Evolutionary conservation across 2,113 vertebrate species (phyloP), one percentile per base, ranked within the genome.

Genomic region (Grallaria varia): DNA sequence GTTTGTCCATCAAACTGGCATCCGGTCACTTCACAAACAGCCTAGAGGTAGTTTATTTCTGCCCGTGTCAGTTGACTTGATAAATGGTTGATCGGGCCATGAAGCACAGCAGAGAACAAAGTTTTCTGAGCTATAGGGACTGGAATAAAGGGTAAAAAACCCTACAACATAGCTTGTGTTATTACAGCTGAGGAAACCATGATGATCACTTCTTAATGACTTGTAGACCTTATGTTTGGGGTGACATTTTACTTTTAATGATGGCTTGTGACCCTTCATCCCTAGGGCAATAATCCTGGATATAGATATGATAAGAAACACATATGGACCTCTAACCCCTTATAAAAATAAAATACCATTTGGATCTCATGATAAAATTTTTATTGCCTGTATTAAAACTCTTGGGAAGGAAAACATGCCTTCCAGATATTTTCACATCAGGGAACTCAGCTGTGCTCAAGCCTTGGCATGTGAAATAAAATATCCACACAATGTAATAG

Each of bases 401-500:
- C 67, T 71, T 67, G 56, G 55, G 44, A 93, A 91, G 28, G 52
- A 84, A 96, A 97, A 86, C 31, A 71, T 82, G 75, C 58, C 78
- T 96, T 94, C 86, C 72, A 90, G 83, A 84, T 86, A 37, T 67
- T 91, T 91, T 91, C 75, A 66, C 47, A 56, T 74, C 2, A 18
- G 25, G 27, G n/a, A 84, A 45, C 25, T 94, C 81, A 88, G 62
- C 72, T 94, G 53, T 93, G 44, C 47, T 93, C 39, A 68, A 13
- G 45, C 63, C 31, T 92, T 92, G 84, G 42, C 35, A 73, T 84
- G 49, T 77, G 86, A 93, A 92, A 84, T 59, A 81, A 94, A 94
- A 92, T 53, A 79, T 84, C 77, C 31, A 83, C 45, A 63, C 7
- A 47, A 60, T 44, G 33, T 63, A 90, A 69, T 77, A 96, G 62